Evolutionary conservation across 92 coral and sea anemone species (phyloP), one percentile per base, ranked within the genome.

Genomic region (Pocillopora grandis): DNA sequence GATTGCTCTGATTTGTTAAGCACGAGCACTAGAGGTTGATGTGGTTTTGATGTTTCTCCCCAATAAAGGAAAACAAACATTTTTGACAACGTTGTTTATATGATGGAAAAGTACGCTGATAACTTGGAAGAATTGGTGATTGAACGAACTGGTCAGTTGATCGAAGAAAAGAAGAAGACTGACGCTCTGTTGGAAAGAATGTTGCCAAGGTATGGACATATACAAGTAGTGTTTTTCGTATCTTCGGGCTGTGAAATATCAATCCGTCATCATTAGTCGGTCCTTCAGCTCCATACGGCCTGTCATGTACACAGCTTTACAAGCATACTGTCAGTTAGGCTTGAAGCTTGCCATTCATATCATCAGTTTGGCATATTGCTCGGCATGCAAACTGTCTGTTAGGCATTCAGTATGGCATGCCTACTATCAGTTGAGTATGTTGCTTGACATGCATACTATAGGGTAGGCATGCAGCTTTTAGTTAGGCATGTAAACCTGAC

Each of bases 101-200:
- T 94, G 99, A 96, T 96, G 99, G 99, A 96, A 87, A 96, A 96
- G 79, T 96, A 96, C 79, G 94, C 99, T 2, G 99, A 96, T 72
- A 96, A 95, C 66, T 83, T 96, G 20, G 99, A 96, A 72, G 99
- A 90, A 66, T 83, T 96, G 71, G 99, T 96, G 56, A 93, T 90
- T 80, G 99, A 96, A 79, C 90, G 98, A 67, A 96, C 99, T 8
- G 99, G 98, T 10, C 98, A 94, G 60, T 86, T 96, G 67, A 86
- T 92, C 75, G 99, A 96, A 48, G 99, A 96, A 82, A 96, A 96
- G 82, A 96, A 89, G 77, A 96, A 96, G 76, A 96, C 99, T 5
- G 99, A 96, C 78, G 97, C 98, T 27, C 84, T 96, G 71, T 73
- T 96, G 57, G 99, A 96, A 80, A 88, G 99, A 82, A 96, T 96